A percentile compares a stretch with the other conserved stretches of the same genome.
These are phyloP conservation scores for Caenorhabditis becei DNA, from an alignment of 2,888 invertebrate genomes.

Conservation along the genomic window DNA sequence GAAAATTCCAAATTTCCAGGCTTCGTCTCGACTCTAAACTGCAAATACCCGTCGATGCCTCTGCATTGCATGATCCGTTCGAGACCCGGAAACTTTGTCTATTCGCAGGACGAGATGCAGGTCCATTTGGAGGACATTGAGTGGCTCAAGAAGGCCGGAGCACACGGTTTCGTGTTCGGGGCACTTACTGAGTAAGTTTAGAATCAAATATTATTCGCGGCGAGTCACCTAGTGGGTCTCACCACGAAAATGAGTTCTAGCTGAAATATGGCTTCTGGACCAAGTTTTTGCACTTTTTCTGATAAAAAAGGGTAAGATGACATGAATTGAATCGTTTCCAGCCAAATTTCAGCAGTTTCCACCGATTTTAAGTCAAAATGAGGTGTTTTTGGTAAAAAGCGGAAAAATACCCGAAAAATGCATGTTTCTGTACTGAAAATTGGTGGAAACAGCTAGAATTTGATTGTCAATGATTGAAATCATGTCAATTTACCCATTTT, in stretches of 20 bases:
- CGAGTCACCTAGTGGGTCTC: neutral
- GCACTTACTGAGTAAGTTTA: conserved; percentile 58
- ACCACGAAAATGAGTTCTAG: neutral
- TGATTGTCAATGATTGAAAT: no score
- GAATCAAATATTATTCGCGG: no score
- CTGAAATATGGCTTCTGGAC: neutral
- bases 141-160: conserved; percentile 66
- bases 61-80: conserved; percentile 68
- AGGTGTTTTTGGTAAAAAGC: no score
- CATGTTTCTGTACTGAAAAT: no score
- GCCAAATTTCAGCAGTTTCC: no score
- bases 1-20: conserved; percentile 46
- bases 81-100: conserved; percentile 68
- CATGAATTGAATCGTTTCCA: no score
- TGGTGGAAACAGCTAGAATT: no score
- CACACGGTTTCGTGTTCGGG: conserved; percentile 71
- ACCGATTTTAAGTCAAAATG: no score
- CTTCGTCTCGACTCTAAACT: conserved; percentile 56
- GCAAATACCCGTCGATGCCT: conserved; percentile 39
- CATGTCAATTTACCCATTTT: no score
- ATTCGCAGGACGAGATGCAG: conserved; percentile 55
- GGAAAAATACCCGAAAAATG: no score
- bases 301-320: no score
- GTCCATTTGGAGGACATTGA: conserved; percentile 59
- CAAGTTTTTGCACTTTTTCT: no score